phyloP scores from a whole-genome alignment of 2,113 vertebrate genomes.

The Cettia cetti region DNA sequence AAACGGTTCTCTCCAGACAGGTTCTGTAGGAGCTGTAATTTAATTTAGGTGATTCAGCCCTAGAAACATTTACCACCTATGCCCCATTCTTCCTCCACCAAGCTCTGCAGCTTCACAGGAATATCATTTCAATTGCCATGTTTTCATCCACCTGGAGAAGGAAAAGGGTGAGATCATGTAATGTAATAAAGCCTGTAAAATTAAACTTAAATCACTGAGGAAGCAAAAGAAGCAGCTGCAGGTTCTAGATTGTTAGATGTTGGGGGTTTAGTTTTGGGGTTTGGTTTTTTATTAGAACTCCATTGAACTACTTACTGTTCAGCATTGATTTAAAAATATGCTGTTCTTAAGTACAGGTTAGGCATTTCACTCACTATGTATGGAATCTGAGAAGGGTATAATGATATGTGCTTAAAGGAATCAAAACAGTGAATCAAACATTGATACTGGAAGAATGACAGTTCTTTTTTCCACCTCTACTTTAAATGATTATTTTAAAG shows the following conservation, averaged over 20 bases:
- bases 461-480: neutral
- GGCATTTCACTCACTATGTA: neutral
- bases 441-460: neutral
- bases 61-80: conserved; percentile 5
- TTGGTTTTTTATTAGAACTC: neutral
- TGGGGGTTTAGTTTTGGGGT: neutral
- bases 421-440: conserved; percentile 53
- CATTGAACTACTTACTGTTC: neutral
- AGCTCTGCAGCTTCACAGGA: neutral
- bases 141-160: neutral
- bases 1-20: neutral
- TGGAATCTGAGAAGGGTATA: conserved; percentile 6
- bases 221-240: conserved; percentile 59
- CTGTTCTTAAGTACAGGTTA: neutral
- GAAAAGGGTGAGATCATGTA: conserved; percentile 12
- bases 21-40: neutral
- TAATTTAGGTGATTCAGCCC: conserved; percentile 20
- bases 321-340: neutral
- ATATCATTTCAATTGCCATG: neutral
- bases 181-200: conserved; percentile 54
- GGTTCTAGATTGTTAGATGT: conserved; percentile 33
- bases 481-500: neutral
- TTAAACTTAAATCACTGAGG: conserved; percentile 34
- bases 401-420: conserved; percentile 10
- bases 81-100: neutral